Evolutionary conservation across 1,140 invertebrate species (phyloP), one percentile per base, ranked within the genome.

Genomic region (Thaumetopoea pityocampa): DNA sequence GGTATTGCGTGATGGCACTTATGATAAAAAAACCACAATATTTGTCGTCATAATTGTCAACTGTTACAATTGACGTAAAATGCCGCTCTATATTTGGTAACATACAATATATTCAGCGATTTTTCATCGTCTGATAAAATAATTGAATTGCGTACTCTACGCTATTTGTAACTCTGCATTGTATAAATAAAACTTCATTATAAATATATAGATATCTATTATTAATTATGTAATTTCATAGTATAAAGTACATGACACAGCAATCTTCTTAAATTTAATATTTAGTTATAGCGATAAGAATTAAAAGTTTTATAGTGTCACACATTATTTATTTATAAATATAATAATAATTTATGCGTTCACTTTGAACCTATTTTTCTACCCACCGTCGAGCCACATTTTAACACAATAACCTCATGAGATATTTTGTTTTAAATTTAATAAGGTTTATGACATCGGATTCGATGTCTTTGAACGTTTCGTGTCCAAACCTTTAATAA

Each of bases 321-420:
- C 51, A 52, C 50, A 54, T 12, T 72, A 76, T 76, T 79, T 79
- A 79, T 76, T 79, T 74, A 58, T 73, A 76, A 49, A 65, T 72
- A 64, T 57, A 59, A 60, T 54, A 12, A 40, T 28, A 28, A 41
- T 23, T 51, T 63, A 52, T 66, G 66, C 54, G 57, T 56, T 47
- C 40, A 60, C 55, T 57, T 64, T 58, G 36, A 37, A 38, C 52
- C 54, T 43, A 45, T 32, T 60, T 58, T 49, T n/a, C n/a, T n/a
- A n/a, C n/a, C n/a, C n/a, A n/a, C n/a, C n/a, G n/a, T n/a, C n/a
- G n/a, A n/a, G n/a, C n/a, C n/a, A n/a, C n/a, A n/a, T n/a, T n/a
- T n/a, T n/a, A n/a, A n/a, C n/a, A 49, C 67, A 67, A 63, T 29
- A 59, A 50, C 36, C 51, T 56, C 66, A 49, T 52, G 63, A 74